A percentile compares a stretch with the other conserved stretches of the same genome.
These are phyloP conservation scores for Isichthys henryi DNA, from an alignment of 2,113 vertebrate genomes.

Conservation along the genomic window DNA sequence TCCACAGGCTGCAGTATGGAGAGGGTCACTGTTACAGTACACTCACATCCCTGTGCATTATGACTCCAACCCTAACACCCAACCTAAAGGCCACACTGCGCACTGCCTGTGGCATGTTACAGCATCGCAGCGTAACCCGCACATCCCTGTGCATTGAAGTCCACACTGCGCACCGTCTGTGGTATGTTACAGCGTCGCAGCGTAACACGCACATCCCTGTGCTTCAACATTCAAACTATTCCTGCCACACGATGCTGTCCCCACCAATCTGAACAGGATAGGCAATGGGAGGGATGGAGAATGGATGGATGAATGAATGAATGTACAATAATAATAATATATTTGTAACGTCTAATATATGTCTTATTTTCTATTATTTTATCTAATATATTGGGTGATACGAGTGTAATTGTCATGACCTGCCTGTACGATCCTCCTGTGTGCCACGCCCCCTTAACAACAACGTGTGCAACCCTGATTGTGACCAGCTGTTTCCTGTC, in stretches of 20 bases:
- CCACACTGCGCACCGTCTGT: constrained; percentile 81
- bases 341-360: too few relatives aligned
- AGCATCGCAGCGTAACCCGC: constrained; percentile 47
- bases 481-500: too few relatives aligned
- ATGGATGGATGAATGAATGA: too few relatives aligned
- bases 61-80: background rate
- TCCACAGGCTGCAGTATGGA: constrained; percentile 73
- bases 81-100: constrained; percentile 81
- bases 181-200: constrained; percentile 83
- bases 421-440: too few relatives aligned
- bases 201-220: background rate
- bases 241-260: background rate
- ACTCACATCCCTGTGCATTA: background rate
- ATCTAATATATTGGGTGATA: too few relatives aligned
- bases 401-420: too few relatives aligned
- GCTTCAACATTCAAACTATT: background rate
- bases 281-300: too few relatives aligned
- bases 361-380: too few relatives aligned
- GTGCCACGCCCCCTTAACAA: too few relatives aligned
- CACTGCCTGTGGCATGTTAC: constrained; percentile 91
- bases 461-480: too few relatives aligned
- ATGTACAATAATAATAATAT: too few relatives aligned
- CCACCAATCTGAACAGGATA: too few relatives aligned
- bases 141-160: constrained; percentile 53
- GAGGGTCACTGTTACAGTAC: background rate